Evolutionary conservation across 2,113 vertebrate species (phyloP), one percentile per base, ranked within the genome.

Genomic region (Pogonocichla stellata): DNA sequence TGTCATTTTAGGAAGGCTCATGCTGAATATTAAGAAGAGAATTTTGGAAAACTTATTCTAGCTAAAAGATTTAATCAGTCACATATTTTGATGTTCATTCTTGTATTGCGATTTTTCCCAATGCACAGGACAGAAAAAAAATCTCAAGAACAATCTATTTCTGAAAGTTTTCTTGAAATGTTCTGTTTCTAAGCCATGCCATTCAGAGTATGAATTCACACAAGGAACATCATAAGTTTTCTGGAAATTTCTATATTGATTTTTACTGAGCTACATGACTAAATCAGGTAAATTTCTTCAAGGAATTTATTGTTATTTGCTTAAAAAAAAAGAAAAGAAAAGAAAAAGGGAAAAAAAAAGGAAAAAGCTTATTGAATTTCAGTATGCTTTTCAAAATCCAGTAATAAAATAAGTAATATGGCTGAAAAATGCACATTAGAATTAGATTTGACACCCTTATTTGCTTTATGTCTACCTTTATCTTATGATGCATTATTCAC

Each of bases 371-470:
- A 58, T 91, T 97, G 92, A 96, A 97, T 97, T 77, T 91, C 80
- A 74, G 93, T 60, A 67, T 97, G 94, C 60, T 43, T 98, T 98
- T 98, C 98, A 98, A 98, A 97, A 98, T 97, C 89, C 71, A 92
- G 90, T 98, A 98, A 99, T 98, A 98, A 98, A 98, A 95, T 94
- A 97, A 97, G 97, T 98, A 97, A 97, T 97, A 95, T 96, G 92
- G 89, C 97, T 99, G 99, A 99, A 97, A 97, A 99, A 99, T 99
- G 98, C 98, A 96, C 91, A 96, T 92, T 97, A 43, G 97, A 98
- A 99, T 99, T 98, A 98, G 95, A 96, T 99, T 98, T 99, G 99
- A 99, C 99, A 98, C 95, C 97, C 97, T 98, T 98, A 98, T 99
- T 99, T 99, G 98, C 98, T 98, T 98, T 98, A 97, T 98, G 99